Evolutionary conservation across 2,797 vertebrate species (phyloP).

Genomic region (Lepus townsendii): DNA sequence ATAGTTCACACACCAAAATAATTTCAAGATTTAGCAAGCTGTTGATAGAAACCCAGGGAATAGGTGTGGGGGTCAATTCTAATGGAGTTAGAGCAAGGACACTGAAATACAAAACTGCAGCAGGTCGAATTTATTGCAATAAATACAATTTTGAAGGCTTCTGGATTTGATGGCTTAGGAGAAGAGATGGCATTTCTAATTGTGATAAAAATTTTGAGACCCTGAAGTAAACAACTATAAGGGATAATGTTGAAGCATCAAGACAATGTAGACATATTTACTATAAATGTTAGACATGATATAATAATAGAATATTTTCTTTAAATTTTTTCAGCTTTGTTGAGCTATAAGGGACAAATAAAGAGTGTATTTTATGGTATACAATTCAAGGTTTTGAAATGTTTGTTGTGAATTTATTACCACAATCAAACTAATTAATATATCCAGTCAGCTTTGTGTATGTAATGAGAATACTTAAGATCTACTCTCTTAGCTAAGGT

Average conservation of each 20-base stretch:
- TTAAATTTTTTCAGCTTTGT: background rate
- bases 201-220: background rate
- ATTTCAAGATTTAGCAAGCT: background rate
- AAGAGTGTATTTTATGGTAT: background rate
- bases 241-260: background rate
- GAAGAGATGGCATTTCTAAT: background rate
- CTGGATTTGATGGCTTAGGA: background rate
- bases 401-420: background rate
- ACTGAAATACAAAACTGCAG: background rate
- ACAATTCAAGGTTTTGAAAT: background rate
- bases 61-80: background rate
- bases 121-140: background rate
- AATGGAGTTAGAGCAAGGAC: background rate
- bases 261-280: background rate
- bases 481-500: background rate
- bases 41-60: background rate
- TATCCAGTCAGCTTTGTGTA: background rate
- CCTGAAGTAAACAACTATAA: background rate
- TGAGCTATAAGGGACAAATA: background rate
- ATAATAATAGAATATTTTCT: background rate
- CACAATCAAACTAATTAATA: background rate
- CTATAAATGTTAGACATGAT: background rate
- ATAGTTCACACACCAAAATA: background rate
- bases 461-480: background rate
- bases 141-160: background rate